phyloP scores from a whole-genome alignment of 2,797 vertebrate species.

The Xiphophorus birchmanni region DNA sequence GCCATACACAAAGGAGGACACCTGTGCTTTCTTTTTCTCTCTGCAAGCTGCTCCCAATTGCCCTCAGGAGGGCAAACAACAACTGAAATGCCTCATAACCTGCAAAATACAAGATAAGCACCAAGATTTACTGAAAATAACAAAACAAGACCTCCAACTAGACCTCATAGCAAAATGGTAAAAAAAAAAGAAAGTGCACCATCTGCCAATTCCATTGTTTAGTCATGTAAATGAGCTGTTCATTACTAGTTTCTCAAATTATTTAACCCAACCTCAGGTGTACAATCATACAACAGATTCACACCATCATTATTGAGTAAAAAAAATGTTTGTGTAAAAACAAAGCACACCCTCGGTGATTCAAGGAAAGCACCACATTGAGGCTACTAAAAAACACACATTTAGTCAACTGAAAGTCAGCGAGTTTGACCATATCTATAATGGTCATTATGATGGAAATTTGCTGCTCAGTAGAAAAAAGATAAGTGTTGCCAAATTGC shows the following conservation, averaged over 20 bases:
- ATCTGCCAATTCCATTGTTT: not conserved
- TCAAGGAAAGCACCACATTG: not conserved
- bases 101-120: constrained; percentile 23
- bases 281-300: not conserved
- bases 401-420: not conserved
- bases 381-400: not conserved
- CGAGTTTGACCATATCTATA: not conserved
- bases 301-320: not conserved
- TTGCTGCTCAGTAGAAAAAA: not conserved
- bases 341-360: not conserved
- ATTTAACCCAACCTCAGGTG: not conserved
- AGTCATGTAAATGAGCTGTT: not conserved
- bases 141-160: constrained; percentile 3
- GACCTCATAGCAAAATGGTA: not conserved
- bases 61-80: constrained; percentile 15
- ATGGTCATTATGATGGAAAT: not conserved
- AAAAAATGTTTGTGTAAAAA: not conserved
- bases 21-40: constrained; percentile 16
- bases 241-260: not conserved
- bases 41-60: constrained; percentile 18
- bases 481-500: not conserved
- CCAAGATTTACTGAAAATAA: constrained; percentile 16
- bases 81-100: constrained; percentile 13
- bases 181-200: not conserved
- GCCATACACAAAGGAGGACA: constrained; percentile 9